These are phyloP conservation scores for Nebria brevicollis DNA, from an alignment of 2,888 invertebrate genomes.

Conservation along the genomic window DNA sequence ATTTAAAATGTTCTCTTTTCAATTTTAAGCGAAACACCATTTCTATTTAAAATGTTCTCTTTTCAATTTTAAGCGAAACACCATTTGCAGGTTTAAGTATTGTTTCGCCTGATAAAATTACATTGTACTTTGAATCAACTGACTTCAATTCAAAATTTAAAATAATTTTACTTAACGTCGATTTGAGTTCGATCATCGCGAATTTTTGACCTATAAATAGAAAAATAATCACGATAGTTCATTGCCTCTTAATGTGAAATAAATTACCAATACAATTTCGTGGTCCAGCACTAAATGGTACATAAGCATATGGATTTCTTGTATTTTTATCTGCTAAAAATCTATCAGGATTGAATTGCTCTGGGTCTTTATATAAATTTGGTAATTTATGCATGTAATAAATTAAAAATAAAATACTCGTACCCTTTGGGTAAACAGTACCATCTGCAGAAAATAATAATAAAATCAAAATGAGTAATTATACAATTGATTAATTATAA, in stretches of 20 bases:
- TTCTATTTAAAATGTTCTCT: not conserved
- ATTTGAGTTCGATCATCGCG: constrained; percentile 65
- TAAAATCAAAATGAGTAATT: too few relatives aligned
- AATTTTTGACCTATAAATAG: constrained; percentile 57
- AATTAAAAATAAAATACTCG: constrained; percentile 49
- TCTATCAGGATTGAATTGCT: constrained; percentile 57
- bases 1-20: not conserved
- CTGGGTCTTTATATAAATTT: constrained; percentile 54
- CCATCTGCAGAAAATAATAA: constrained; percentile 50
- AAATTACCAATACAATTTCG: constrained; percentile 56
- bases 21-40: constrained; percentile 12
- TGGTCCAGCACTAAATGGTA: constrained; percentile 58
- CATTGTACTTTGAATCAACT: constrained; percentile 53
- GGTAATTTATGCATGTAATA: constrained; percentile 54
- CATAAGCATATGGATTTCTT: constrained; percentile 55
- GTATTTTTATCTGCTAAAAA: constrained; percentile 55
- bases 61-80: constrained; percentile 14
- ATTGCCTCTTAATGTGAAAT: too few relatives aligned
- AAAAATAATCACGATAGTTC: too few relatives aligned
- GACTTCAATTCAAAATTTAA: constrained; percentile 61
- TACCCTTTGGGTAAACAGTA: constrained; percentile 51
- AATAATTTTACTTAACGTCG: constrained; percentile 62
- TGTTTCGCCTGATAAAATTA: constrained; percentile 10
- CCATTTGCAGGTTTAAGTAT: constrained; percentile 6
- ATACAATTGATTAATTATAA: too few relatives aligned